A percentile compares a stretch with the other conserved stretches of the same genome.
phyloP scores from a whole-genome alignment of 1,140 invertebrate genomes.

The Notospermus geniculatus region DNA sequence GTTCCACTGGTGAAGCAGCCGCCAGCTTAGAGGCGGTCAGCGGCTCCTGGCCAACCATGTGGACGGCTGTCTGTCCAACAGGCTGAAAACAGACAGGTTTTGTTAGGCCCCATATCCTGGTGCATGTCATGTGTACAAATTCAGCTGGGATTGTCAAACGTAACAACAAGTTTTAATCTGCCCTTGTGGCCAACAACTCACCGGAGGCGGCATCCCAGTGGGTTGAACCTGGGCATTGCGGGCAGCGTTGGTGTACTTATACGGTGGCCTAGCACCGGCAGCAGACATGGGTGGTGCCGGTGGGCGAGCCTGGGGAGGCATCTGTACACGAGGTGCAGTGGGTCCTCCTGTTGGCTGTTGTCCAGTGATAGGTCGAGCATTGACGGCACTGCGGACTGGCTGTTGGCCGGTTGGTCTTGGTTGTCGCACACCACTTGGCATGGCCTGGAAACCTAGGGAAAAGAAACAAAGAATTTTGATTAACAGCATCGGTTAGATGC shows the following conservation, averaged over 20 bases:
- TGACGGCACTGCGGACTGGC: conserved; percentile 67
- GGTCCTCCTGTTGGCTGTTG: conserved; percentile 31
- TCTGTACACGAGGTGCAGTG: conserved; percentile 11
- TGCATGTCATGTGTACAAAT: no score
- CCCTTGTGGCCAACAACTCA: no score
- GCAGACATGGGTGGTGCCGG: conserved; percentile 61
- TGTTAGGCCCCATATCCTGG: no score
- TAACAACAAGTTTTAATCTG: no score
- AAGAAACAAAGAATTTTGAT: no score
- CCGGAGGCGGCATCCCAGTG: conserved; percentile 14
- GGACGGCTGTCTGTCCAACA: conserved; percentile 57
- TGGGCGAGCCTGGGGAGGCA: conserved; percentile 22
- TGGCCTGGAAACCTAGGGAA: conserved; percentile 64
- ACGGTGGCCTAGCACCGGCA: conserved; percentile 51
- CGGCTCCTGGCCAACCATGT: conserved; percentile 89
- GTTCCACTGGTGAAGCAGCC: conserved; percentile 87
- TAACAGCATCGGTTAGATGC: no score
- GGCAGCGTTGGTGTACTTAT: conserved; percentile 46
- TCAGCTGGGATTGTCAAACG: no score
- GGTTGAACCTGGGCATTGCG: conserved; percentile 51
- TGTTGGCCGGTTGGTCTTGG: conserved; percentile 62
- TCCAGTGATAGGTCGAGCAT: conserved; percentile 80
- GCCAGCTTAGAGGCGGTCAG: conserved; percentile 95
- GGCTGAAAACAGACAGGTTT: background rate
- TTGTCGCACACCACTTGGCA: conserved; percentile 60